Conservation (phyloP, 2,113 vertebrate species). For the Bubo scandiacus region DNA sequence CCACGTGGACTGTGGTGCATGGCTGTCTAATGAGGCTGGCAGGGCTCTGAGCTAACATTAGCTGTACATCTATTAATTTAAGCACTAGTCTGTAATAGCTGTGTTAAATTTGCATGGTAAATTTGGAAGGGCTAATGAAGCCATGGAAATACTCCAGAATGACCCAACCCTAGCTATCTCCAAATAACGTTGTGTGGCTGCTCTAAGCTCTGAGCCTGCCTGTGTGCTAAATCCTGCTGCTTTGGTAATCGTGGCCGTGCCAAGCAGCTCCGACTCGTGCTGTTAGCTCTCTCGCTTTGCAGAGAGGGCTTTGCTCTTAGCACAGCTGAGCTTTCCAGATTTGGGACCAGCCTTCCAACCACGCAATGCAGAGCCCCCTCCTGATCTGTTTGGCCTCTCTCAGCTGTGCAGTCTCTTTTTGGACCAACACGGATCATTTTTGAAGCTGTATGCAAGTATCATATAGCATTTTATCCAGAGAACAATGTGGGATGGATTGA, state of each 20-base stretch:
- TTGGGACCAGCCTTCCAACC: neutral
- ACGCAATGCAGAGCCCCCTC: neutral
- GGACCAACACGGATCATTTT: neutral
- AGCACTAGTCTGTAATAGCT: neutral
- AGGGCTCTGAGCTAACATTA: neutral
- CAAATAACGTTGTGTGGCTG: neutral
- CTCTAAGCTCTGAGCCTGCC: neutral
- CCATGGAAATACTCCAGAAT: neutral
- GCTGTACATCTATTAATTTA: neutral
- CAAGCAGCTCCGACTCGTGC: neutral
- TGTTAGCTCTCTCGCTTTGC: neutral
- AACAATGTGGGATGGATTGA: neutral
- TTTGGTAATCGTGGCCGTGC: neutral
- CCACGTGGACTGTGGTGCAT: rapidly evolving
- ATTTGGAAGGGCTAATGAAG: slow-evolving; percentile 7
- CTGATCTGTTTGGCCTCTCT: neutral
- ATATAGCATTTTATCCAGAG: neutral
- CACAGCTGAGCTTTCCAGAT: slow-evolving; percentile 1
- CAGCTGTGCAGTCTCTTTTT: slow-evolving; percentile 46
- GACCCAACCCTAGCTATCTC: neutral
- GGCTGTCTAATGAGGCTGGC: neutral
- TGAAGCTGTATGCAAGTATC: neutral
- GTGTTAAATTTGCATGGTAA: neutral
- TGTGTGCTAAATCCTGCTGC: neutral
- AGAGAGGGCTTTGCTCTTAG: neutral